phyloP scores from a whole-genome alignment of 2,113 vertebrate genomes.

The Athene noctua region DNA sequence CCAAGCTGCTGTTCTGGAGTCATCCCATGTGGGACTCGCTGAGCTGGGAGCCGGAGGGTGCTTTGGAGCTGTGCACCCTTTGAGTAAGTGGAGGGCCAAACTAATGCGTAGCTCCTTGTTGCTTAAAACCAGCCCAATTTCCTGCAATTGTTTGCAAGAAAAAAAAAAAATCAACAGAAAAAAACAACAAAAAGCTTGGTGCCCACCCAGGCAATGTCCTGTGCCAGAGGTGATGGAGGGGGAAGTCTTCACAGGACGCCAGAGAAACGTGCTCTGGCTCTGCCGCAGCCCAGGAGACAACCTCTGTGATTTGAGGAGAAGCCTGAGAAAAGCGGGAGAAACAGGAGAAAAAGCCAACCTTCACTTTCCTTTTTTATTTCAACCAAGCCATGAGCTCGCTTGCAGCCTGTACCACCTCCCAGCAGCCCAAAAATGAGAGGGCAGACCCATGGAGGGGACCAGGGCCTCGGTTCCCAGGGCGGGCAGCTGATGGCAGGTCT shows the following conservation, averaged over 20 bases:
- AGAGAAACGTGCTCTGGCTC: neutral
- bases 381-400: rapidly evolving
- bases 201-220: neutral
- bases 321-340: neutral
- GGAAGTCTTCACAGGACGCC: neutral
- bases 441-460: rapidly evolving
- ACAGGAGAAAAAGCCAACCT: neutral
- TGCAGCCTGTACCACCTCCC: rapidly evolving
- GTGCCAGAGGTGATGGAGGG: neutral
- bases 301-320: neutral
- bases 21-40: neutral
- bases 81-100: neutral
- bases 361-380: rapidly evolving
- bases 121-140: neutral
- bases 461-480: rapidly evolving
- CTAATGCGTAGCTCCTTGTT: rapidly evolving
- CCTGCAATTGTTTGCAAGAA: neutral
- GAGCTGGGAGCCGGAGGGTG: rapidly evolving
- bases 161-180: neutral
- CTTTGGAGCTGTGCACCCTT: neutral
- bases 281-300: neutral
- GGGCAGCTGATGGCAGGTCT: neutral
- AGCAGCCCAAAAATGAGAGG: neutral
- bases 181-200: neutral
- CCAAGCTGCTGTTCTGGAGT: neutral